These are phyloP conservation scores for Anguilla anguilla DNA, from an alignment of 2,797 vertebrate genomes.

Conservation along the genomic window DNA sequence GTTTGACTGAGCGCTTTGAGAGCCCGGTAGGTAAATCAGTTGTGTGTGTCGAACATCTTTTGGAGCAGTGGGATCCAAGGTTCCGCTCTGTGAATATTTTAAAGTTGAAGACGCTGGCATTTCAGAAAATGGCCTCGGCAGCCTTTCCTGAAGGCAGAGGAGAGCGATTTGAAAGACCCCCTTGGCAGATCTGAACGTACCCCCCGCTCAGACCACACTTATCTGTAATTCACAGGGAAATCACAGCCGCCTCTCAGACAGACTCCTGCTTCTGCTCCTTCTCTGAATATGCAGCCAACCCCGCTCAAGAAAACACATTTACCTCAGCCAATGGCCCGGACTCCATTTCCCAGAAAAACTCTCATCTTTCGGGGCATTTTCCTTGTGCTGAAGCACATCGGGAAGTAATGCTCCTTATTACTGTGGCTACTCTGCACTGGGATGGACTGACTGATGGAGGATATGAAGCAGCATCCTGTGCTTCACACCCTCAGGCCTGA, in stretches of 20 bases:
- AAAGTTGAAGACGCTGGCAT: conserved; percentile 41
- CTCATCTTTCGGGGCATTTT: neutral
- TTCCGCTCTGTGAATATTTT: conserved; percentile 41
- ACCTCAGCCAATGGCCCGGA: neutral
- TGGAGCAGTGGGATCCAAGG: conserved; percentile 39
- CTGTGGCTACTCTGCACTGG: neutral
- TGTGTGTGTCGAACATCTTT: conserved; percentile 46
- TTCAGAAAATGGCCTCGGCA: conserved; percentile 42
- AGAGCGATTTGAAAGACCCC: conserved; percentile 37
- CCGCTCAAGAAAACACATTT: conserved; percentile 12
- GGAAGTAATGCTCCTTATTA: neutral
- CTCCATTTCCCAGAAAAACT: neutral
- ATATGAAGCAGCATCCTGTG: too few relatives aligned
- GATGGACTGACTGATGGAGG: neutral
- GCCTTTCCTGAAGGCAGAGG: conserved; percentile 34
- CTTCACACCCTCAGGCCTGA: neutral
- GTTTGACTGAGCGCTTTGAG: conserved; percentile 50
- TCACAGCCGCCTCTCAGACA: conserved; percentile 28
- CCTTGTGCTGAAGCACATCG: neutral
- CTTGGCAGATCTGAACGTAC: conserved; percentile 39
- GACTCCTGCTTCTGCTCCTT: conserved; percentile 31
- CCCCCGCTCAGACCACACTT: conserved; percentile 34
- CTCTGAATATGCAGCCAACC: conserved; percentile 12
- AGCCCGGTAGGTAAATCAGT: conserved; percentile 35
- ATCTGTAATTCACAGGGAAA: conserved; percentile 37